Evolutionary conservation across 2,797 vertebrate genomes (phyloP).

Genomic region (Micromesistius poutassou): DNA sequence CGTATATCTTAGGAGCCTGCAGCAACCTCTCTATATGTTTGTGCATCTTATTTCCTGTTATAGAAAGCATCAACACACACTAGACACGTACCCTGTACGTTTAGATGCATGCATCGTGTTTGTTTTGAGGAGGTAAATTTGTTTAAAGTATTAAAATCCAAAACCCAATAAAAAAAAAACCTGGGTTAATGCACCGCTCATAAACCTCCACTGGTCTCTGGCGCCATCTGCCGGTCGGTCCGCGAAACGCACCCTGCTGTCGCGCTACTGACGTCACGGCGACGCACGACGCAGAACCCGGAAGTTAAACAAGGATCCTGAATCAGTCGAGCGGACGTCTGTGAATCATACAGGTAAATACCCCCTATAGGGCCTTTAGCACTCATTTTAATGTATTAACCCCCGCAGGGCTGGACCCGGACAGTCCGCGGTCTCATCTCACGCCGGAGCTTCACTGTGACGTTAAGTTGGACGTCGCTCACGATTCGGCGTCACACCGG

Average conservation of each 20-base stretch:
- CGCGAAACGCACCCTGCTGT: not conserved
- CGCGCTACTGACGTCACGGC: not conserved
- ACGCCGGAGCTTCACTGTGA: not conserved
- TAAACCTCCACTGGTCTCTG: constrained; percentile 46
- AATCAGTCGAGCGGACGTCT: constrained; percentile 14
- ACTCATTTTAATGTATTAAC: not conserved
- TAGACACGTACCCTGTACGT: too few relatives aligned
- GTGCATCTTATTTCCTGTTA: too few relatives aligned
- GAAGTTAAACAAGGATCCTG: constrained; percentile 9
- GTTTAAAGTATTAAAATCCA: too few relatives aligned
- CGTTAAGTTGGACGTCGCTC: not conserved
- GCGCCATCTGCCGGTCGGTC: constrained; percentile 54
- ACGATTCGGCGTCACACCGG: too few relatives aligned
- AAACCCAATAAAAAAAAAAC: too few relatives aligned
- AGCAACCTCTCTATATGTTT: not conserved
- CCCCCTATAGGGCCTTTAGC: not conserved
- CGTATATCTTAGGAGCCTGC: not conserved
- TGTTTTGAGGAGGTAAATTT: too few relatives aligned
- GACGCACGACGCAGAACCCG: constrained; percentile 13
- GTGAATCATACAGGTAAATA: constrained; percentile 53
- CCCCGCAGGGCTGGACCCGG: not conserved
- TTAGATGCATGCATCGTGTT: too few relatives aligned
- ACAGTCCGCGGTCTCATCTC: not conserved
- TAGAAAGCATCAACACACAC: too few relatives aligned
- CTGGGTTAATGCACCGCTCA: too few relatives aligned